Base-by-base conservation (phyloP, 2,797 vertebrate species). In the Momotus momota region DNA sequence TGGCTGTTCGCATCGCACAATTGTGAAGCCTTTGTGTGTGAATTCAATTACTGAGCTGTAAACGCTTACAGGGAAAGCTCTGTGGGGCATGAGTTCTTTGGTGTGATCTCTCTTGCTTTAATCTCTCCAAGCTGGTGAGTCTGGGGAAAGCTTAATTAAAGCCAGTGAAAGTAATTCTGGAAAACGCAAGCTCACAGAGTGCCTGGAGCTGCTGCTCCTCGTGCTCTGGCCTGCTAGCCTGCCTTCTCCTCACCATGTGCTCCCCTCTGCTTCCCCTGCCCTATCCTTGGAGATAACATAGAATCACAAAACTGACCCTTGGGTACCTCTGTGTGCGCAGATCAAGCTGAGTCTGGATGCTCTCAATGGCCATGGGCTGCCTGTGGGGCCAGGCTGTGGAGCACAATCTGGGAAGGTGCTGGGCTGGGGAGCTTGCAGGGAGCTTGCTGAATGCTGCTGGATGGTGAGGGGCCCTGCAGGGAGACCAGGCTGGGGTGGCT, bases 61-160 rank as follows among this genome's bases (percentile, higher is more conserved):
- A 48, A 69, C 38, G 75, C 46, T 93, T 26, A 7, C 10, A 51
- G 52, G 41, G 46, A 61, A 48, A 57, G 57, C 22, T 38, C 6
- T 2, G 15, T 18, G 12, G 51, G 54, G 75, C 67, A 29, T 27
- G 19, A 83, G 74, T 46, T 91, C 31, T 52, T 86, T 40, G 38
- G 86, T 11, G 31, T 41, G 51, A 89, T 49, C 5, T 11, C 75
- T 61, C 49, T 21, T 21, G 65, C 91, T 79, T 78, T 94, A 92
- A 91, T 82, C 84, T 92, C 70, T 40, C 41, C 64, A 26, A 71
- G 79, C 72, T 72, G 85, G 19, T 31, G 78, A 67, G 55, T 65
- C 90, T 86, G 78, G 83, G 87, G 80, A 92, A 55, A 72, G 80
- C 79, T 86, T 88, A 80, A 84, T 82, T 74, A 80, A 86, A 93